Conservation (phyloP, 2,888 invertebrate species). For the Cynaeus angustus region DNA sequence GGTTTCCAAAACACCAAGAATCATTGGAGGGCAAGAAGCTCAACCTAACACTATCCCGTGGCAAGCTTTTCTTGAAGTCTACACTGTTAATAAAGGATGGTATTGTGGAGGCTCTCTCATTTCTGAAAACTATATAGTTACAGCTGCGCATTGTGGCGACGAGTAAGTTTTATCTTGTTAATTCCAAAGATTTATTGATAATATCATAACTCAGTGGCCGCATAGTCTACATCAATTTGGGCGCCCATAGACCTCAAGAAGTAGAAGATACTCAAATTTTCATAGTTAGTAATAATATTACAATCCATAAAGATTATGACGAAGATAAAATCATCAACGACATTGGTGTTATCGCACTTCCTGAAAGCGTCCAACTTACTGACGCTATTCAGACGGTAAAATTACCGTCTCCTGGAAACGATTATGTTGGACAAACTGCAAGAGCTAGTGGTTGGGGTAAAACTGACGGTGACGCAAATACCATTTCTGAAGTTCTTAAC, state of each 20-base stretch:
- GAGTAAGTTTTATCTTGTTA: constrained; percentile 26
- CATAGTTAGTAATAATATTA: constrained; percentile 41
- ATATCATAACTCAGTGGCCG: neutral
- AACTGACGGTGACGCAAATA: constrained; percentile 23
- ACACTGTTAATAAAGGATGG: neutral
- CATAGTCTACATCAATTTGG: constrained; percentile 36
- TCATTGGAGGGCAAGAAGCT: constrained; percentile 24
- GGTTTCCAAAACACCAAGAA: constrained; percentile 8
- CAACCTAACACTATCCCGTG: constrained; percentile 22
- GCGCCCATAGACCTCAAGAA: constrained; percentile 36
- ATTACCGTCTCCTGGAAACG: constrained; percentile 16
- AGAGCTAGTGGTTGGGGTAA: constrained; percentile 52
- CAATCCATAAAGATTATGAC: constrained; percentile 52
- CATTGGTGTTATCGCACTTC: constrained; percentile 54
- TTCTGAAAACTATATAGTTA: constrained; percentile 19
- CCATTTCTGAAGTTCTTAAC: constrained; percentile 27
- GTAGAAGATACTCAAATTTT: constrained; percentile 46
- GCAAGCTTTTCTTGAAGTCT: constrained; percentile 22
- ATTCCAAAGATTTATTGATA: neutral
- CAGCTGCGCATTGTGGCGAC: constrained; percentile 16
- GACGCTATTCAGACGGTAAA: constrained; percentile 37
- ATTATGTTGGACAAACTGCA: constrained; percentile 30
- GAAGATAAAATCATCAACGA: constrained; percentile 49
- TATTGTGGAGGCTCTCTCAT: constrained; percentile 31
- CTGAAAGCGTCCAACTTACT: constrained; percentile 42